Percentiles rank a stretch among this genome's conserved stretches.
Evolutionary conservation across 1,140 invertebrate genomes (phyloP).

Genomic region (Sweltsa coloradensis): DNA sequence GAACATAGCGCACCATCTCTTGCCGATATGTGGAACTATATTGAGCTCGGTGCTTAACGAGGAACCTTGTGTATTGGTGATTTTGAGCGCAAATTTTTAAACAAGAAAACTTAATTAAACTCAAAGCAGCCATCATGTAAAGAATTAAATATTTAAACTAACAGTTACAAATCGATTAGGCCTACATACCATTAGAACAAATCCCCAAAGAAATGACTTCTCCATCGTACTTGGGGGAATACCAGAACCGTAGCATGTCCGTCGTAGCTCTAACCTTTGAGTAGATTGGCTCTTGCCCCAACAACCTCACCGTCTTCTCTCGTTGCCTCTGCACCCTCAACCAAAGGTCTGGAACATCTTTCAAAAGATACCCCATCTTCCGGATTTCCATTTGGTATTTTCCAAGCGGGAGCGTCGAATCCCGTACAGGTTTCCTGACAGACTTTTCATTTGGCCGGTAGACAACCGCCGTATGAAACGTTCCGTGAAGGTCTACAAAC

Average conservation of each 20-base stretch:
- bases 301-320: neutral
- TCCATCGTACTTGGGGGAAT: neutral
- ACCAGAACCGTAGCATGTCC: slow-evolving; percentile 1
- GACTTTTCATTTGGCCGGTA: neutral
- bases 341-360: neutral
- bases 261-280: slow-evolving; percentile 1
- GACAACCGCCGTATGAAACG: neutral
- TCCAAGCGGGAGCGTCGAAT: neutral
- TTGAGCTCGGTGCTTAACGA: no score
- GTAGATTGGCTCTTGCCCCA: neutral
- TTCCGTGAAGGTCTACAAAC: neutral
- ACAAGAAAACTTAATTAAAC: no score
- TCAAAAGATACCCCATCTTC: neutral
- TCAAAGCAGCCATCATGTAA: no score
- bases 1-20: no score
- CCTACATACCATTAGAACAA: slow-evolving; percentile 6
- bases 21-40: no score
- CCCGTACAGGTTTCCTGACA: neutral
- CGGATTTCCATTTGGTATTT: neutral
- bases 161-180: no score
- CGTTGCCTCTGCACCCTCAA: neutral
- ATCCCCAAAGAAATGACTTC: slow-evolving; percentile 2
- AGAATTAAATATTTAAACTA: no score
- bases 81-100: no score
- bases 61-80: no score